Evolutionary conservation across 2,888 invertebrate genomes (phyloP), one percentile per base, ranked within the genome.

Genomic region (Acanthopleura granulata): DNA sequence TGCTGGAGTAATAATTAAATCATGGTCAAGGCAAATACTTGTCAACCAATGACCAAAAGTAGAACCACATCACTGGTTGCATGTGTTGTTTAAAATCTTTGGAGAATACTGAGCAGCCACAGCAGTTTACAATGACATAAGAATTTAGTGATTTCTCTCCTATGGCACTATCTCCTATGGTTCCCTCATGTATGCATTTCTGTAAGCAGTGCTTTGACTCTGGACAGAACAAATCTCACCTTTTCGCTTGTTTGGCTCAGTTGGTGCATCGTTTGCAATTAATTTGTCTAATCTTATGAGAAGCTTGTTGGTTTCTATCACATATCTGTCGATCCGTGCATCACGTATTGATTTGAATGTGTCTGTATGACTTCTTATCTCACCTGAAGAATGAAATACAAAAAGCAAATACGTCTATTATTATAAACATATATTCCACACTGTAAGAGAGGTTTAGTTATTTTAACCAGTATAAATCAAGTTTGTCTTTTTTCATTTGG

Each of bases 251-350:
- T 84, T 84, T 3, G 89, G 87, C 69, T 92, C 91, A 25, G 82
- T 76, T 9, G 97, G 95, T 91, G 95, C 93, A 88, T 96, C 95
- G 83, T 94, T 76, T 72, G 81, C 81, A 51, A 98, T 92, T 77
- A 99, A 92, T 89, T 97, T 96, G 91, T 98, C 97, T 83, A 99
- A 92, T 82, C 99, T 93, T 88, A 99, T 97, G 72, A 99, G 93
- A 75, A 99, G 91, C 91, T 97, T 98, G 90, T 99, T 99, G 0
- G 98, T 98, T 91, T 98, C 97, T 15, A 96, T 94, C 0, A 97
- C 96, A 88, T 95, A 95, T 84, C 96, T 93, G 91, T 98, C 97
- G 77, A 98, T 92, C 76, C 95, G 92, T 0, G 92, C 91, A 85
- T 93, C 94, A 79, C 95, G 91, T 75, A 92, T 86, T 61, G 85